Base-by-base conservation (phyloP, 2,113 vertebrate genomes). In the Oreotrochilus melanogaster region DNA sequence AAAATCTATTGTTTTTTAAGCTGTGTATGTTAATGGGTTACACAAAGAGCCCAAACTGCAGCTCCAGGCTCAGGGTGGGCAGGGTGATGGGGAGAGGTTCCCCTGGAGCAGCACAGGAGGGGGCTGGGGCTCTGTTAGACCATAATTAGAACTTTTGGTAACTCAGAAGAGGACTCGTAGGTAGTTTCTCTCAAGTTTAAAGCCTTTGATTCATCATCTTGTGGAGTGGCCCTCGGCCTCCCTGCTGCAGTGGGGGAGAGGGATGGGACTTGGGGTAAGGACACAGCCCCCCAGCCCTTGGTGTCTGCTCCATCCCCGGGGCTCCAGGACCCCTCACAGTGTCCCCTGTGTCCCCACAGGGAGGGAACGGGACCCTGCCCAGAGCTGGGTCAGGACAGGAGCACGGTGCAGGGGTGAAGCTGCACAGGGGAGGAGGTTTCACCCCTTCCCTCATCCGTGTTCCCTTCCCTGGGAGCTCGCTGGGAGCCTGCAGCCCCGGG, bases 131-230 rank as follows among this genome's bases (percentile, higher is more conserved):
- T 91, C 93, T 64, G 43, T 93, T 62, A 93, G 81, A 92, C 74
- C 89, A 70, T 91, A 37, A 96, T 86, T 96, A 93, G 11, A 53
- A 79, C 88, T 84, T 58, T 30, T 65, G 95, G 91, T 56, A 88
- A 58, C 31, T 39, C 2, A 9, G 2, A 50, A 61, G 67, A 45
- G 61, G 75, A 27, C 8, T 57, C 79, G 6, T 65, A 88, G 92
- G 95, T 83, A 83, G 89, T 72, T 92, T 56, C 76, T 35, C 58
- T 24, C 3, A 15, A n/a, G 87, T 91, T 94, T 92, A 82, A 92
- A 93, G 93, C 92, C 91, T 85, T 92, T 80, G 79, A 91, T 88
- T 88, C 73, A 2, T 48, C 31, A 30, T 65, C 74, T 80, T 70
- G 79, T 3, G n/a, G 51, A 8, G 64, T 1, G 37, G 62, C 72